These are phyloP conservation scores for Gasteruption jaculator DNA, from an alignment of 2,888 invertebrate genomes.

Conservation along the genomic window DNA sequence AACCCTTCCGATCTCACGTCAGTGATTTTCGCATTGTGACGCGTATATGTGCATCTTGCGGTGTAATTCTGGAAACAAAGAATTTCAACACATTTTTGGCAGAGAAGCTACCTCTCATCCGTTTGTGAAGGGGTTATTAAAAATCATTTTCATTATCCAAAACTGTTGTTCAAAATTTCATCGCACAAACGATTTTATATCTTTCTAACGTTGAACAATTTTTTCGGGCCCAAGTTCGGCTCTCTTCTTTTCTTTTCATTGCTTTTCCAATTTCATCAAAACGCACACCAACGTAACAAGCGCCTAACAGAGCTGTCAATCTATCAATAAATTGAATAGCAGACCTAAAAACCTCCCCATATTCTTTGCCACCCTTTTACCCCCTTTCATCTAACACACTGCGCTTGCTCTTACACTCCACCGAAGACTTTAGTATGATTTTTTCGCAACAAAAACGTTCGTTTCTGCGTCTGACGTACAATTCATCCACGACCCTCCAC, in stretches of 20 bases:
- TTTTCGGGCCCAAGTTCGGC: constrained; percentile 3
- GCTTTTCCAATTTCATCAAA: constrained; percentile 11
- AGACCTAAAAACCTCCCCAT: constrained; percentile 47
- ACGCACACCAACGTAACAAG: constrained; percentile 41
- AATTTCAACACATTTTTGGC: too few species aligned
- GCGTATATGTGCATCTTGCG: too few species aligned
- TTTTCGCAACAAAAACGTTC: constrained; percentile 38
- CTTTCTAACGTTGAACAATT: constrained; percentile 8
- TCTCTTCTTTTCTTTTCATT: constrained; percentile 7
- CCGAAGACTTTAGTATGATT: constrained; percentile 23
- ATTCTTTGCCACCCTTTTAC: constrained; percentile 35
- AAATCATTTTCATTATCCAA: too few species aligned
- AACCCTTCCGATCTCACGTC: too few species aligned
- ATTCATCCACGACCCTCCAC: constrained; percentile 31
- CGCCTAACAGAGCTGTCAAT: constrained; percentile 50
- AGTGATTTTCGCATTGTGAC: too few species aligned
- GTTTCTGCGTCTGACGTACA: constrained; percentile 45
- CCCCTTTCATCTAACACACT: constrained; percentile 32
- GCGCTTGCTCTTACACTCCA: constrained; percentile 33
- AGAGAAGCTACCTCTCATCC: too few species aligned
- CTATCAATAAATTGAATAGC: constrained; percentile 49
- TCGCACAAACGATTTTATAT: too few species aligned
- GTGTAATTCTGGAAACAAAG: too few species aligned
- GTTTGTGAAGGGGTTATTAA: too few species aligned
- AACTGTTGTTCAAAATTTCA: too few species aligned